A percentile compares a stretch with the other conserved stretches of the same genome.
Evolutionary conservation across 2,113 vertebrate genomes (phyloP).

Genomic region (Ploceus nigricollis): DNA sequence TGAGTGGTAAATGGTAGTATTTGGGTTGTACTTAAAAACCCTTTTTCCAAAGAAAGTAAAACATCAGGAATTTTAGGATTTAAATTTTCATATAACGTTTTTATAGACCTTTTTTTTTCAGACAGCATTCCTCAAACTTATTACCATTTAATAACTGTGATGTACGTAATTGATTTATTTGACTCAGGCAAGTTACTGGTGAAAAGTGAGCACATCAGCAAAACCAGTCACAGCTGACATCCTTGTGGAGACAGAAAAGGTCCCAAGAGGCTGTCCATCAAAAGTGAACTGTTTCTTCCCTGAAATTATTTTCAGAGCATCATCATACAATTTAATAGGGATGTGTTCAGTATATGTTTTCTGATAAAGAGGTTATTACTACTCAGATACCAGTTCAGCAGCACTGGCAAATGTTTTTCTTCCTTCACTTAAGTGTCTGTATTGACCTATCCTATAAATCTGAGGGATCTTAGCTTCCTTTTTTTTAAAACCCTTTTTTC

Average conservation of each 20-base stretch:
- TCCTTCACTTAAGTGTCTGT: background rate
- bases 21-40: background rate
- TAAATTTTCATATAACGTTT: background rate
- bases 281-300: background rate
- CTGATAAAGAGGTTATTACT: background rate
- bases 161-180: background rate
- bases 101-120: background rate
- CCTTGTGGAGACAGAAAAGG: background rate
- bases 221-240: background rate
- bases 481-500: accelerated
- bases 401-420: background rate
- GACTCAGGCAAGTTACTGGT: background rate
- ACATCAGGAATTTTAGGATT: background rate
- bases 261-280: background rate
- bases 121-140: background rate
- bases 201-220: background rate
- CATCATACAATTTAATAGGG: background rate
- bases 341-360: background rate
- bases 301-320: background rate
- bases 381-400: background rate
- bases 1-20: background rate
- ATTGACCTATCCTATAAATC: background rate
- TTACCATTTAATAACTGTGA: background rate
- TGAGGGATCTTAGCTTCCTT: background rate
- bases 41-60: background rate